phyloP scores from a whole-genome alignment of 37 sponge, comb jelly and placozoan species.

The Beroe ovata region DNA sequence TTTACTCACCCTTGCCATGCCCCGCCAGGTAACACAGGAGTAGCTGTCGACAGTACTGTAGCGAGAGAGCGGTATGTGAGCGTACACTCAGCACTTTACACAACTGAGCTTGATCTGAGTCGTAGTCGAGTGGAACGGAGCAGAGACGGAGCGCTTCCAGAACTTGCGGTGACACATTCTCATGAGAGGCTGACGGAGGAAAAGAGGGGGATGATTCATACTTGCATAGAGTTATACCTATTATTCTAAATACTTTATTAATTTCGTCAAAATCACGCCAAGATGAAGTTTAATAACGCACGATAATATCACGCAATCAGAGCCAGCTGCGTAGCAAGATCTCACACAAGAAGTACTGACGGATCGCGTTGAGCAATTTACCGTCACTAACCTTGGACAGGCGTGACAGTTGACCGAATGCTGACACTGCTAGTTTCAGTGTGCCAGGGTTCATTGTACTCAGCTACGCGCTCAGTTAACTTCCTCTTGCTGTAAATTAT shows the following conservation, averaged over 20 bases:
- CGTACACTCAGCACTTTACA: background rate
- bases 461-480: constrained; percentile 46
- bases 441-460: constrained; percentile 67
- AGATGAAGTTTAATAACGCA: too few species aligned
- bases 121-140: constrained; percentile 34
- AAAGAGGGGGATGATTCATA: too few species aligned
- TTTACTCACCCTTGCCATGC: constrained; percentile 14
- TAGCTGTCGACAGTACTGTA: constrained; percentile 42
- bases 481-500: constrained; percentile 66
- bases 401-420: constrained; percentile 28
- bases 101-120: background rate
- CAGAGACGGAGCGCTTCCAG: constrained; percentile 49
- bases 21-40: constrained; percentile 62
- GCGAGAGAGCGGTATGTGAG: constrained; percentile 54
- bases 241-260: too few species aligned
- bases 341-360: too few species aligned
- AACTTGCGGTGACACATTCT: constrained; percentile 38
- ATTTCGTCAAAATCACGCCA: too few species aligned
- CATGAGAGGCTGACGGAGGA: constrained; percentile 40
- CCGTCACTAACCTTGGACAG: constrained; percentile 38
- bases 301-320: too few species aligned
- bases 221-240: too few species aligned
- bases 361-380: too few species aligned
- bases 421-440: constrained; percentile 62
- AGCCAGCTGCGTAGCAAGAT: too few species aligned